Evolutionary conservation across 2,888 invertebrate species (phyloP).

Genomic region (Apotomis betuletana): DNA sequence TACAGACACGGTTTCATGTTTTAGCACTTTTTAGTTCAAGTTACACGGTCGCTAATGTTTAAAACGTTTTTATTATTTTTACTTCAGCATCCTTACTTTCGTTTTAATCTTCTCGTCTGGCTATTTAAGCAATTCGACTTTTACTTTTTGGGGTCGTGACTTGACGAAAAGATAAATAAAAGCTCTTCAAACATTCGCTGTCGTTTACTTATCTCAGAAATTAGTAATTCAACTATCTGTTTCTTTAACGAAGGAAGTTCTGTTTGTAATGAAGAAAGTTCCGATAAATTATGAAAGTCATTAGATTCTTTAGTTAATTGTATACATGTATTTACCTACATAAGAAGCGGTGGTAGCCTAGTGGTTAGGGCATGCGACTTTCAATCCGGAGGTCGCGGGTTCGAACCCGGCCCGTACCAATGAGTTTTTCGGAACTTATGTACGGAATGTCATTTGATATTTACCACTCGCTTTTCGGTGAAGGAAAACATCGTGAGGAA

Average conservation of each 20-base stretch:
- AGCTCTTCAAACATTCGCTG: slow-evolving; percentile 22
- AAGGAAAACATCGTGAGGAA: no score
- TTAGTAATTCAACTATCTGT: slow-evolving; percentile 27
- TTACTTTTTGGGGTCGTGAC: slow-evolving; percentile 69
- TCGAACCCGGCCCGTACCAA: no score
- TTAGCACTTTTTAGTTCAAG: slow-evolving; percentile 36
- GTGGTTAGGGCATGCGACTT: no score
- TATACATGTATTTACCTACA: no score
- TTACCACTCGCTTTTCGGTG: no score
- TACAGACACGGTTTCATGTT: slow-evolving; percentile 56
- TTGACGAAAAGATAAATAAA: slow-evolving; percentile 52
- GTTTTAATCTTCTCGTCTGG: slow-evolving; percentile 52
- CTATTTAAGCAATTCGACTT: slow-evolving; percentile 61
- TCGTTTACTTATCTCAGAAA: slow-evolving; percentile 21
- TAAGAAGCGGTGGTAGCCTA: no score
- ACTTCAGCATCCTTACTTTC: slow-evolving; percentile 54
- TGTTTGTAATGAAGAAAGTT: slow-evolving; percentile 8
- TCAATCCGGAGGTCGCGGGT: no score
- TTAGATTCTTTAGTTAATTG: no score
- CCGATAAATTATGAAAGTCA: not conserved
- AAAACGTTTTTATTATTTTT: slow-evolving; percentile 44
- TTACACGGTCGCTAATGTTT: slow-evolving; percentile 39
- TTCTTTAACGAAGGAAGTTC: slow-evolving; percentile 8
- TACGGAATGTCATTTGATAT: no score
- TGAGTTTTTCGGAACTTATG: no score